Evolutionary conservation across 2,797 vertebrate genomes (phyloP).

Genomic region (Euthynnus affinis): DNA sequence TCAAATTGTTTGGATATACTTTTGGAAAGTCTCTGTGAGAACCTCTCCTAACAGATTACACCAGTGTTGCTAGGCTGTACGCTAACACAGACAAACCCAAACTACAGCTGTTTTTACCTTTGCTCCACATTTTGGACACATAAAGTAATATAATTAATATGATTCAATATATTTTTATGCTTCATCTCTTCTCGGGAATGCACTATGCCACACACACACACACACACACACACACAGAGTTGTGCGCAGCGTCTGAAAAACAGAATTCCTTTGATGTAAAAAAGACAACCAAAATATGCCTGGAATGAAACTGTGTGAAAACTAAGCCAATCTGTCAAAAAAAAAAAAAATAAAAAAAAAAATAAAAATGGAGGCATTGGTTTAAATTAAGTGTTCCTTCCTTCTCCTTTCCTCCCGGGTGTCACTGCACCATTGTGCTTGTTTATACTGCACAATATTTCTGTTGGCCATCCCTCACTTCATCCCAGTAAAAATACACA

Average conservation of each 20-base stretch:
- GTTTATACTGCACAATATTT: constrained; percentile 76
- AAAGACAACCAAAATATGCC: constrained; percentile 73
- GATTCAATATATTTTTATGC: constrained; percentile 31
- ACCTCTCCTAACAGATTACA: constrained; percentile 38
- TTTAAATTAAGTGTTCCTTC: constrained; percentile 76
- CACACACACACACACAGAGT: constrained; percentile 19
- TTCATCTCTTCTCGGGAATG: constrained; percentile 45
- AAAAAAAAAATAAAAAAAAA: neutral
- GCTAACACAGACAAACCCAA: constrained; percentile 21
- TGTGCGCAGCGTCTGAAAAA: constrained; percentile 31
- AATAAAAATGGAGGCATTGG: constrained; percentile 12
- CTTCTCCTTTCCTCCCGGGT: constrained; percentile 57
- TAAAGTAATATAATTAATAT: constrained; percentile 40
- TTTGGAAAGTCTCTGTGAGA: constrained; percentile 70
- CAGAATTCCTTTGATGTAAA: constrained; percentile 67
- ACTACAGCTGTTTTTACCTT: constrained; percentile 33
- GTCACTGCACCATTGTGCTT: constrained; percentile 62
- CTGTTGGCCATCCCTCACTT: constrained; percentile 63
- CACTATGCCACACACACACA: neutral
- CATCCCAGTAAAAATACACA: constrained; percentile 81
- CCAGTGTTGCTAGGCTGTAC: constrained; percentile 13
- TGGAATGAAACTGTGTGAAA: constrained; percentile 68
- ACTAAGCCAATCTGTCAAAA: constrained; percentile 33
- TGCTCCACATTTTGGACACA: constrained; percentile 46
- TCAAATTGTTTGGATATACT: constrained; percentile 67